Conservation (phyloP, 2,888 invertebrate species). For the Drosophila neotestacea region DNA sequence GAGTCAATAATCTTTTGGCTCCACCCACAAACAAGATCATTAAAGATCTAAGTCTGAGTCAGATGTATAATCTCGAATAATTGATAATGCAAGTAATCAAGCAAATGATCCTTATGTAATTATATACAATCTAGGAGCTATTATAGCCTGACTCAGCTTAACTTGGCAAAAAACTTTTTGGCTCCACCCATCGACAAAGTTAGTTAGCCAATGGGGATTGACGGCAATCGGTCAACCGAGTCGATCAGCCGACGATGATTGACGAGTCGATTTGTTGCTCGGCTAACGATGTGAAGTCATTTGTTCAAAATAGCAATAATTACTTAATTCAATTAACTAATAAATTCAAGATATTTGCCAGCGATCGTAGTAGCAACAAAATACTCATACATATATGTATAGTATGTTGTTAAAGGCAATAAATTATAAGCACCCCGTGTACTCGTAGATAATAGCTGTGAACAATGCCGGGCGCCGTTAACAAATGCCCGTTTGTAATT, state of each 20-base stretch:
- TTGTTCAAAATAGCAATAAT: conserved; percentile 70
- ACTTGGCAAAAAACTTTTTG: conserved; percentile 7
- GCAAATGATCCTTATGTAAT: conserved; percentile 24
- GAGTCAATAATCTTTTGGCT: conserved; percentile 2
- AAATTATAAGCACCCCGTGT: conserved; percentile 51
- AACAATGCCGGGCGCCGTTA: conserved; percentile 33
- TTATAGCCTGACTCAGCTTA: conserved; percentile 24
- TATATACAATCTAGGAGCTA: conserved; percentile 14
- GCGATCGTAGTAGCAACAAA: conserved; percentile 29
- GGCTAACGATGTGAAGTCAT: conserved; percentile 64
- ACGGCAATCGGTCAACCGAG: conserved; percentile 37
- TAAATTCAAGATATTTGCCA: conserved; percentile 63
- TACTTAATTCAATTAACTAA: conserved; percentile 75
- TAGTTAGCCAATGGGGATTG: conserved; percentile 44
- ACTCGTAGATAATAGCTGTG: conserved; percentile 28
- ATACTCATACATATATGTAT: neutral
- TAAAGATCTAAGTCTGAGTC: conserved; percentile 2
- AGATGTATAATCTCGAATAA: neutral
- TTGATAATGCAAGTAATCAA: conserved; percentile 5
- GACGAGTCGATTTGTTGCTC: conserved; percentile 28
- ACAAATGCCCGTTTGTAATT: conserved; percentile 54
- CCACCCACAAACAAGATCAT: conserved; percentile 8
- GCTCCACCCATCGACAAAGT: conserved; percentile 40
- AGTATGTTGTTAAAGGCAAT: conserved; percentile 41
- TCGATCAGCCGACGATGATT: conserved; percentile 31